Conservation (phyloP, 2,888 invertebrate species). For the Phengaris arion region DNA sequence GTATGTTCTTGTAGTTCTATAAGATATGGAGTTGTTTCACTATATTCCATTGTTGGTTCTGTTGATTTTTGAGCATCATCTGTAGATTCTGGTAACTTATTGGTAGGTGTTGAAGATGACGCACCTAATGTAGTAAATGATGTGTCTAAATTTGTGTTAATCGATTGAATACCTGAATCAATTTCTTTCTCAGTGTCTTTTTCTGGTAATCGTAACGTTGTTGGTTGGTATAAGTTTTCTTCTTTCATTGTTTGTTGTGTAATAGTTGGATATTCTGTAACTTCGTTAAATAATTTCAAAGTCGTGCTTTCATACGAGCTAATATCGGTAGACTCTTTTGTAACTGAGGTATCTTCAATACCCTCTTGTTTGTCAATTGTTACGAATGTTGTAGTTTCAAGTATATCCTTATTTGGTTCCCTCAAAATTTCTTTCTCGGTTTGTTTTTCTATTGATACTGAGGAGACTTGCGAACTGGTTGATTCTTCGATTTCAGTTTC, state of each 20-base stretch:
- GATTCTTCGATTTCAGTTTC: neutral
- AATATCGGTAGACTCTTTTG: neutral
- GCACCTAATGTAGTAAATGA: neutral
- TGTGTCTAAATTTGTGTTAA: neutral
- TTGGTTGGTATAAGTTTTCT: neutral
- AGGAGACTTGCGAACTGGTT: neutral
- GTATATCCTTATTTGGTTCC: constrained; percentile 9
- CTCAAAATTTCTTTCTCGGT: constrained; percentile 8
- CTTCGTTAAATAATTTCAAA: neutral
- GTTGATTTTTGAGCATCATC: constrained; percentile 29
- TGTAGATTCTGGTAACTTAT: constrained; percentile 23
- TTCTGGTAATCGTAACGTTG: constrained; percentile 6
- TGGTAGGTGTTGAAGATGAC: neutral
- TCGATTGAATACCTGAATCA: neutral
- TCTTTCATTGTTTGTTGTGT: neutral
- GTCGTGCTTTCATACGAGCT: neutral
- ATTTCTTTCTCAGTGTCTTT: neutral
- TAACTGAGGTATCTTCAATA: neutral
- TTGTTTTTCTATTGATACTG: neutral
- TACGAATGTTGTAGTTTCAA: constrained; percentile 5
- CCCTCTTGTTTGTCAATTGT: constrained; percentile 4
- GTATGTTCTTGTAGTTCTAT: constrained; percentile 62
- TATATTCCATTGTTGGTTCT: constrained; percentile 35
- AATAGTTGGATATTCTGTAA: neutral
- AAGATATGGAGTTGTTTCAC: constrained; percentile 52